phyloP scores from a whole-genome alignment of 2,888 invertebrate species.

The Caenorhabditis sp. region DNA sequence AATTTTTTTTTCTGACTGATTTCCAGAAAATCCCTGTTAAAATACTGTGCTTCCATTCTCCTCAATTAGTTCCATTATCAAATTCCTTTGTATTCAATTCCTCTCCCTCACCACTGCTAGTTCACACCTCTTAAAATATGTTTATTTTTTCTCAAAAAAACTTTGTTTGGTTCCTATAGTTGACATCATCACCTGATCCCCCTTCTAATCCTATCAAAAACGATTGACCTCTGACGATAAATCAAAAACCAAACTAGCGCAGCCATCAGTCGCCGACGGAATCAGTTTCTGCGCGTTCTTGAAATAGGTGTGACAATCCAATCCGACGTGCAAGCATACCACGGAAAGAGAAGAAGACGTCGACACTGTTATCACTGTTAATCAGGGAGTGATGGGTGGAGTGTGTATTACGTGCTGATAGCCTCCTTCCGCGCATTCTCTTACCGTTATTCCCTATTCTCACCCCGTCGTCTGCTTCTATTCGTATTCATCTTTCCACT shows the following conservation, averaged over 20 bases:
- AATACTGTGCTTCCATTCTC: background rate
- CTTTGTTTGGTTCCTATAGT: slow-evolving; percentile 8
- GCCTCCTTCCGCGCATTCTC: slow-evolving; percentile 29
- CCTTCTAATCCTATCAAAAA: slow-evolving; percentile 43
- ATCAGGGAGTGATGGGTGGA: slow-evolving; percentile 52
- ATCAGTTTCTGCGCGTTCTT: slow-evolving; percentile 34
- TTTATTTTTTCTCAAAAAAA: background rate
- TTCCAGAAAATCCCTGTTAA: too few species aligned
- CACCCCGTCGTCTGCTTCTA: slow-evolving; percentile 25
- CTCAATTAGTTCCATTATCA: too few species aligned
- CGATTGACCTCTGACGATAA: slow-evolving; percentile 46
- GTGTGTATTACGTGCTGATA: slow-evolving; percentile 61
- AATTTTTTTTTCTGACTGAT: background rate
- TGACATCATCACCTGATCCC: slow-evolving; percentile 46
- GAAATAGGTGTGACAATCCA: slow-evolving; percentile 65
- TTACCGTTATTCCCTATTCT: slow-evolving; percentile 15
- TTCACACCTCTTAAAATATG: too few species aligned
- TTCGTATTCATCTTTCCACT: slow-evolving; percentile 7
- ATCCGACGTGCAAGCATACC: slow-evolving; percentile 27
- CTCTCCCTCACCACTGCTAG: too few species aligned
- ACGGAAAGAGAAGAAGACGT: slow-evolving; percentile 23
- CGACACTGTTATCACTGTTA: slow-evolving; percentile 38
- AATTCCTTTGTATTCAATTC: too few species aligned
- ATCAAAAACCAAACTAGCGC: slow-evolving; percentile 60
- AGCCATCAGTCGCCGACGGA: background rate